These are phyloP conservation scores for Seira musarum DNA, from an alignment of 2,888 invertebrate genomes.

Conservation along the genomic window DNA sequence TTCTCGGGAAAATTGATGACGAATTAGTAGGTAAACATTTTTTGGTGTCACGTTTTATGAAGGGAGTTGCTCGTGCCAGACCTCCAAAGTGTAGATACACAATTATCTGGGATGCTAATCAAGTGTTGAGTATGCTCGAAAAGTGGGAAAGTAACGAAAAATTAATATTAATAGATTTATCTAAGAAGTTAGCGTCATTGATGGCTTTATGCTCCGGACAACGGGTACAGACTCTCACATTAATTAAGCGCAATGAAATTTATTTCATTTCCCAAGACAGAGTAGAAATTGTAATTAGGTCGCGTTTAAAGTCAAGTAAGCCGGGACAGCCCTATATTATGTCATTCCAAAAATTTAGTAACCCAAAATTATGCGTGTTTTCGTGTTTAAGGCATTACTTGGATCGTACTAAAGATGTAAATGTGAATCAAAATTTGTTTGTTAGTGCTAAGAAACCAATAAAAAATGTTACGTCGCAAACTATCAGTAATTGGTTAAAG, in stretches of 20 bases:
- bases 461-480: conserved; percentile 40
- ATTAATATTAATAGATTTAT: conserved; percentile 15
- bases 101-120: conserved; percentile 41
- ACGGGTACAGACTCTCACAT: conserved; percentile 45
- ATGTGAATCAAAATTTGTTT: conserved; percentile 29
- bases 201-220: conserved; percentile 45
- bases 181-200: conserved; percentile 39
- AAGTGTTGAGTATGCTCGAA: conserved; percentile 31
- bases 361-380: conserved; percentile 22
- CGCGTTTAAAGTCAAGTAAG: conserved; percentile 23
- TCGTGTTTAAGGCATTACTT: conserved; percentile 20
- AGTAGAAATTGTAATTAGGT: too few species aligned
- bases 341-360: not conserved
- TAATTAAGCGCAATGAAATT: too few species aligned
- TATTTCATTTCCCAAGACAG: too few species aligned
- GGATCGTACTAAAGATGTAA: conserved; percentile 1
- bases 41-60: conserved; percentile 42
- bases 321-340: not conserved
- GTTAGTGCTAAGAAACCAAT: conserved; percentile 17
- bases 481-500: conserved; percentile 34
- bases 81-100: conserved; percentile 46
- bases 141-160: not conserved
- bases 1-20: conserved; percentile 7
- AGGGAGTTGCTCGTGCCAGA: conserved; percentile 34
- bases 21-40: conserved; percentile 25